Conservation (phyloP, 2,797 vertebrate genomes). For the Chromis chromis region DNA sequence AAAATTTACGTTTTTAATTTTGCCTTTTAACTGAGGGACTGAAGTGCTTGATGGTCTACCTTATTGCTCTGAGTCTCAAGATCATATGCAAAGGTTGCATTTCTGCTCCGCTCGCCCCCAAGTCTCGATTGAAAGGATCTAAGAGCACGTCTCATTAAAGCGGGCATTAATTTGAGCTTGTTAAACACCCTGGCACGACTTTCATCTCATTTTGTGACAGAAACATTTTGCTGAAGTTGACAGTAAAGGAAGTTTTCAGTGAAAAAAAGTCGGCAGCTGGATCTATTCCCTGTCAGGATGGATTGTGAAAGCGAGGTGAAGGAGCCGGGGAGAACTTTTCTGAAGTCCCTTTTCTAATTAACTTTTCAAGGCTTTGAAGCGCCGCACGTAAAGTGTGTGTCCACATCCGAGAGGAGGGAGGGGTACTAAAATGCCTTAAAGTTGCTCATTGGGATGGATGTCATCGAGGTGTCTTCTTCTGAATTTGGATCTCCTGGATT, state of each 20-base stretch:
- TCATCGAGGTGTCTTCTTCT: neutral
- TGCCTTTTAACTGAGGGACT: conserved; percentile 8
- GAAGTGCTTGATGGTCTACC: conserved; percentile 15
- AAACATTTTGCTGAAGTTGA: conserved; percentile 54
- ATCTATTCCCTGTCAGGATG: conserved; percentile 36
- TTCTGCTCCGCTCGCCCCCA: conserved; percentile 41
- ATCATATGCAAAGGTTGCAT: conserved; percentile 41
- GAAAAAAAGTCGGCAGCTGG: conserved; percentile 34
- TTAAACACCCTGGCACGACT: conserved; percentile 51
- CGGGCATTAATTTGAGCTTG: conserved; percentile 58
- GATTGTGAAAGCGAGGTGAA: conserved; percentile 37
- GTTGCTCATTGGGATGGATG: neutral
- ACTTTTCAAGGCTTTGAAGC: conserved; percentile 60
- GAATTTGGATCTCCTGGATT: neutral
- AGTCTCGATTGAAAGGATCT: conserved; percentile 46
- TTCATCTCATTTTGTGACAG: conserved; percentile 63
- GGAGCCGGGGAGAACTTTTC: conserved; percentile 36
- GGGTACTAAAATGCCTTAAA: neutral
- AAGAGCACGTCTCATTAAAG: conserved; percentile 53
- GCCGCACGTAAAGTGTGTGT: conserved; percentile 11
- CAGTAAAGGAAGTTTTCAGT: conserved; percentile 56
- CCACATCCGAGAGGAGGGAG: conserved; percentile 22
- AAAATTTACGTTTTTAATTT: conserved; percentile 8
- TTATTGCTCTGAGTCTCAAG: conserved; percentile 7
- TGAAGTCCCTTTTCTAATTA: conserved; percentile 56